Conservation (phyloP, 1,140 invertebrate species). For the Neuroterus valhalla region DNA sequence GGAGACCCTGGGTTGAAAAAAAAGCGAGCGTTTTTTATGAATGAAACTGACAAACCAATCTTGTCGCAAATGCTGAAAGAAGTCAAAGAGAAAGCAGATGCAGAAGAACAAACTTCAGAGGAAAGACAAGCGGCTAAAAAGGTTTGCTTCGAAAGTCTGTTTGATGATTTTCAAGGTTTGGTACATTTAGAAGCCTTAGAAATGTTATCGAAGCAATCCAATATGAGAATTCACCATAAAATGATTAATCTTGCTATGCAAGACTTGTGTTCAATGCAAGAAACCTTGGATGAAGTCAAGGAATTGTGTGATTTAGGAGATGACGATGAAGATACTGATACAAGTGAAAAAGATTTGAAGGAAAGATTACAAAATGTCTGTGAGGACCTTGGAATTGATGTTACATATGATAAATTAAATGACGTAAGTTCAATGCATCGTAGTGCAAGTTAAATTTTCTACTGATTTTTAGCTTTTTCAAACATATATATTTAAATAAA, state of each 20-base stretch:
- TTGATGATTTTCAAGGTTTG: constrained; percentile 92
- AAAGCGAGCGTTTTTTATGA: constrained; percentile 84
- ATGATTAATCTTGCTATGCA: constrained; percentile 76
- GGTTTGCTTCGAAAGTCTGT: constrained; percentile 87
- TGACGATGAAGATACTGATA: constrained; percentile 78
- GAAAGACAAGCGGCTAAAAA: constrained; percentile 78
- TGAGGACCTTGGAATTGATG: constrained; percentile 77
- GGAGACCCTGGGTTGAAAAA: constrained; percentile 91
- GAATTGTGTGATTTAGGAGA: constrained; percentile 85
- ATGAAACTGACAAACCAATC: constrained; percentile 73
- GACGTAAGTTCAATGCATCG: constrained; percentile 64
- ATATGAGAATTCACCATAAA: constrained; percentile 82
- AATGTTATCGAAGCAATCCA: constrained; percentile 90
- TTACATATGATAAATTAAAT: constrained; percentile 74
- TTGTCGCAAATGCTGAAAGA: constrained; percentile 84
- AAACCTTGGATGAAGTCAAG: constrained; percentile 86
- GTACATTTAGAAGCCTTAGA: constrained; percentile 93
- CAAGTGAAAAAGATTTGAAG: constrained; percentile 73
- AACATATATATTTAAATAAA: too few species aligned
- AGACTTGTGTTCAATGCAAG: constrained; percentile 81
- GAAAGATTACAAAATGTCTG: constrained; percentile 76
- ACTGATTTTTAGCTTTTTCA: too few species aligned
- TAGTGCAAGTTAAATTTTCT: constrained; percentile 35
- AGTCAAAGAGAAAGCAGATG: constrained; percentile 87
- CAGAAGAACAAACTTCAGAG: constrained; percentile 79